These are phyloP conservation scores for Mus spicilegus DNA, from an alignment of 2,113 vertebrate genomes.

Conservation along the genomic window DNA sequence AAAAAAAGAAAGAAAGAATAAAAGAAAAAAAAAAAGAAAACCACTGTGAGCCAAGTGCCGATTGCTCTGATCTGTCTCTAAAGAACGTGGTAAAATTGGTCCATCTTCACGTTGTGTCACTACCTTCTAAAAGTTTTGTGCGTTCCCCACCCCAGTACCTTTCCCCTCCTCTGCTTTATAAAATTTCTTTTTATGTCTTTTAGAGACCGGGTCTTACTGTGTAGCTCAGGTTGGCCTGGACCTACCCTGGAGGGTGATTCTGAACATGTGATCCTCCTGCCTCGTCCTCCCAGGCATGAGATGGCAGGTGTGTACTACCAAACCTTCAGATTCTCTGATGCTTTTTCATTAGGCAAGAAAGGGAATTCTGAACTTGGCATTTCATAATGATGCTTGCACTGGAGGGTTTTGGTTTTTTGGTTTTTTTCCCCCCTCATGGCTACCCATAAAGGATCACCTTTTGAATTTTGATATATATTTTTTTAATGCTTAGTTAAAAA, in stretches of 20 bases:
- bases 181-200: neutral
- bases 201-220: neutral
- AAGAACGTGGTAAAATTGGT: constrained; percentile 7
- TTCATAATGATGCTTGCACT: constrained; percentile 14
- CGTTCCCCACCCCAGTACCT: neutral
- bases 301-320: neutral
- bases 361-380: constrained; percentile 11
- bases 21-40: fast-evolving
- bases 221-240: neutral
- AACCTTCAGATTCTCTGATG: neutral
- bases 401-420: neutral
- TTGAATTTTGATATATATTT: constrained; percentile 66
- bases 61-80: neutral
- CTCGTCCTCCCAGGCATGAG: neutral
- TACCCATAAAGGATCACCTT: constrained; percentile 28
- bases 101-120: neutral
- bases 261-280: neutral
- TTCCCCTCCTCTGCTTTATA: neutral
- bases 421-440: neutral
- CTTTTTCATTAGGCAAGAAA: neutral
- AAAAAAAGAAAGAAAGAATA: fast-evolving
- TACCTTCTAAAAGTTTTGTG: neutral
- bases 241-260: neutral
- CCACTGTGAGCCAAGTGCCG: fast-evolving
- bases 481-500: constrained; percentile 69